Base-by-base conservation (phyloP, 1,140 invertebrate genomes). In the Hylaeus anthracinus region DNA sequence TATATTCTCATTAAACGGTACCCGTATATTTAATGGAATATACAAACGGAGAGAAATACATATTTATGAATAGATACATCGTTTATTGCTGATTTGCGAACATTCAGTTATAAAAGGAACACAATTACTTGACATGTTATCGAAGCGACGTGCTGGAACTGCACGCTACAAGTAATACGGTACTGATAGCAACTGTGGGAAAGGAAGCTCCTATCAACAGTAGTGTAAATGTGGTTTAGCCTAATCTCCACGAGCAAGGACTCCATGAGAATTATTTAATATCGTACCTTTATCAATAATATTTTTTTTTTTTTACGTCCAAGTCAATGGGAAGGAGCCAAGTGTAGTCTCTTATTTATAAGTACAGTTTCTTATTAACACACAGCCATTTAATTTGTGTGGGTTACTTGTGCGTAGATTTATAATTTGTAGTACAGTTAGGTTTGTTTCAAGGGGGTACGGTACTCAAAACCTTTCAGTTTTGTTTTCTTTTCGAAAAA, bases 181-280 rank as follows among this genome's bases (percentile, higher is more conserved):
- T 69, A 84, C 83, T 84, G 92, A 92, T 93, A 93, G 85, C 81
- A 72, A 90, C 91, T 90, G 92, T 93, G 92, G 84, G 92, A 93
- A 93, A 90, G 91, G 91, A 93, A 92, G 89, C 90, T 76, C 67
- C 71, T 92, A 92, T 91, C 90, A 86, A 78, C 63, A 5, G 61
- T 79, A 70, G 43, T 74, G 85, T 45, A 81, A 84, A 86, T 58
- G 79, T 41, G 51, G 53, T 74, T 58, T 82, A 78, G 56, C 43
- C 65, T 67, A 85, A 86, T 85, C 73, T 76, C 10, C 6, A 63
- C 12, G 3, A 9, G 51, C 10, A 70, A 14, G 12, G 4, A 39
- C 2, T 15, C 14, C 10, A 37, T 26, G 0, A 55, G 12, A 15
- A 53, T n/a, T 43, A 55, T 63, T 71, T 51, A 51, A 61, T 55